Conservation (phyloP, 2,797 vertebrate species). For the Gymnocypris eckloni region DNA sequence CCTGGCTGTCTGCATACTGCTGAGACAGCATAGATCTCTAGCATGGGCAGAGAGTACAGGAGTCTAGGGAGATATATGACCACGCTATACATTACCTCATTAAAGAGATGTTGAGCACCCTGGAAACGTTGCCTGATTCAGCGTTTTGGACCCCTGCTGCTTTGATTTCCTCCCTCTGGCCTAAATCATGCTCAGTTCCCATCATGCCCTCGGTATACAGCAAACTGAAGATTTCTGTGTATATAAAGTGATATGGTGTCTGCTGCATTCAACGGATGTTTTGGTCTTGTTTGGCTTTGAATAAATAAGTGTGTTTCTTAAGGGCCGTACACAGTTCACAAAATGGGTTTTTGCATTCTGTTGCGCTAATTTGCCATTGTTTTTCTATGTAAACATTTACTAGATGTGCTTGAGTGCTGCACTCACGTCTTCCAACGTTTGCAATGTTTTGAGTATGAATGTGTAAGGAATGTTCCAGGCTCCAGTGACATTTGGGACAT, state of each 20-base stretch:
- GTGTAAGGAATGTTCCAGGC: neutral
- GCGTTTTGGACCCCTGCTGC: constrained; percentile 69
- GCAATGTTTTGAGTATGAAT: neutral
- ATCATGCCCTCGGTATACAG: constrained; percentile 11
- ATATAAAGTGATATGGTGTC: neutral
- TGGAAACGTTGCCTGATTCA: constrained; percentile 75
- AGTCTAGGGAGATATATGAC: constrained; percentile 75
- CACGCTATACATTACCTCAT: constrained; percentile 68
- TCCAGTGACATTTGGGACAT: neutral
- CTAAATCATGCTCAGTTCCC: constrained; percentile 10
- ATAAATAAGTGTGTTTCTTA: neutral
- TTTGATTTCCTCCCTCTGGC: constrained; percentile 55
- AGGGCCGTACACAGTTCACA: neutral
- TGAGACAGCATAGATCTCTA: constrained; percentile 71
- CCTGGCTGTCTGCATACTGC: constrained; percentile 62
- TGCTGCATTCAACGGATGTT: neutral
- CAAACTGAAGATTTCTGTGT: neutral
- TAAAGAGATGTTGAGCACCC: constrained; percentile 68
- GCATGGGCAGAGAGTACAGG: constrained; percentile 65
- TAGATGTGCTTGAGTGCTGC: neutral
- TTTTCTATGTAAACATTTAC: neutral
- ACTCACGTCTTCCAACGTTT: neutral
- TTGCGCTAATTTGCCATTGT: neutral
- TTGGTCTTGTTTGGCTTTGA: neutral
- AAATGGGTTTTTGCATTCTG: neutral